Base-by-base conservation (phyloP, 1,140 invertebrate genomes). In the Doryteuthis pealeii region DNA sequence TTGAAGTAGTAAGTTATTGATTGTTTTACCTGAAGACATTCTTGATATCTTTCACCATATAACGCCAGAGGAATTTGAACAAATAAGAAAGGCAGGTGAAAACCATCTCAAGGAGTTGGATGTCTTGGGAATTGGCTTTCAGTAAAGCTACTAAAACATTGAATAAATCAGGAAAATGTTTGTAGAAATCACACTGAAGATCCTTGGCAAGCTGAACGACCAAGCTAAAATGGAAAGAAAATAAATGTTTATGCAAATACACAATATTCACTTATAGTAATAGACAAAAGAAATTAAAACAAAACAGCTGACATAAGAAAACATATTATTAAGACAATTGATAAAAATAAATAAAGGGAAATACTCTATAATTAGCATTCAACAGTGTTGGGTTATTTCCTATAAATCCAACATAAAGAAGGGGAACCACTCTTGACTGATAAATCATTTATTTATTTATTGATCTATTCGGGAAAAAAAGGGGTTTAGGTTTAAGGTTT, bases 1-100 rank as follows among this genome's bases (percentile, higher is more conserved):
- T n/a, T n/a, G n/a, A n/a, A n/a, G n/a, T n/a, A n/a, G n/a, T n/a
- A n/a, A n/a, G n/a, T n/a, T n/a, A n/a, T n/a, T n/a, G n/a, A n/a
- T n/a, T 33, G 4, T 35, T 77, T 77, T 83, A 88, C 86, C 77
- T 76, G 75, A 95, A 92, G 0, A 96, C 91, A 35, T 90, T 89
- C 54, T 91, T 89, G 65, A 96, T 91, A 85, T 97, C 92, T 83
- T 92, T 93, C 2, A 96, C 91, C 69, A 97, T 89, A 83, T 87
- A 93, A 26, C 93, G 90, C 91, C 94, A 95, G 18, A 97, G 87
- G 73, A 93, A 92, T 90, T 97, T 97, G 83, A 96, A 97, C 26
- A 97, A 82, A 87, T 95, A 95, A 0, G 96, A 94, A 35, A 97
- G 85, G 81, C 93, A 92, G 15, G 93, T 91, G 68, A 97, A 93